Percentiles rank a stretch among this genome's conserved stretches.
Evolutionary conservation across 1,140 invertebrate species (phyloP).

Genomic region (Carcinoscorpius rotundicauda): DNA sequence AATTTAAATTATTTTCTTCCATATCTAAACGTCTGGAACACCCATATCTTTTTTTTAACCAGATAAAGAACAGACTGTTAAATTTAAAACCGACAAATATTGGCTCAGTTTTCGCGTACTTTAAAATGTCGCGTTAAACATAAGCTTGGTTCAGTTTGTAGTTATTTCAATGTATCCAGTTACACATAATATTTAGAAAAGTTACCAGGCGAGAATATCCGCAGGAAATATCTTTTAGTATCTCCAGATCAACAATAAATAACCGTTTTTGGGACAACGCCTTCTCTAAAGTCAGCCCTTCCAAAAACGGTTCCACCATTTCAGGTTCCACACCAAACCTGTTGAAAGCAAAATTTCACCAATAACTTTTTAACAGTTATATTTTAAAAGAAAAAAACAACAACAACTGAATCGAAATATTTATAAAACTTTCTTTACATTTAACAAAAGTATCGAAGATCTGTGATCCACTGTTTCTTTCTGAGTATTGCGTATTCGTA

Average conservation of each 20-base stretch:
- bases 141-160: no score
- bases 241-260: constrained; percentile 38
- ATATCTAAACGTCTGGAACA: no score
- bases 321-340: constrained; percentile 36
- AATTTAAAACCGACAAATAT: no score
- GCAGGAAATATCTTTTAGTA: constrained; percentile 32
- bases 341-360: constrained; percentile 7
- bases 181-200: no score
- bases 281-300: constrained; percentile 33
- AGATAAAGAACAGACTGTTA: no score
- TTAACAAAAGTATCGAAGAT: not conserved
- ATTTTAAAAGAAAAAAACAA: not conserved
- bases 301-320: constrained; percentile 35
- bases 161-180: no score
- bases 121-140: no score
- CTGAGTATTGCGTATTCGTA: no score
- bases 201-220: constrained; percentile 26
- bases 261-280: constrained; percentile 36
- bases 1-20: no score
- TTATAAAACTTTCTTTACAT: not conserved
- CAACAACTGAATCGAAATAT: not conserved
- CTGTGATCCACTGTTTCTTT: not conserved
- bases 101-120: no score
- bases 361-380: not conserved
- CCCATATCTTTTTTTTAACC: no score